A percentile compares a stretch with the other conserved stretches of the same genome.
Conservation (phyloP, 2,888 invertebrate genomes). For the Mimachlamys varia region DNA sequence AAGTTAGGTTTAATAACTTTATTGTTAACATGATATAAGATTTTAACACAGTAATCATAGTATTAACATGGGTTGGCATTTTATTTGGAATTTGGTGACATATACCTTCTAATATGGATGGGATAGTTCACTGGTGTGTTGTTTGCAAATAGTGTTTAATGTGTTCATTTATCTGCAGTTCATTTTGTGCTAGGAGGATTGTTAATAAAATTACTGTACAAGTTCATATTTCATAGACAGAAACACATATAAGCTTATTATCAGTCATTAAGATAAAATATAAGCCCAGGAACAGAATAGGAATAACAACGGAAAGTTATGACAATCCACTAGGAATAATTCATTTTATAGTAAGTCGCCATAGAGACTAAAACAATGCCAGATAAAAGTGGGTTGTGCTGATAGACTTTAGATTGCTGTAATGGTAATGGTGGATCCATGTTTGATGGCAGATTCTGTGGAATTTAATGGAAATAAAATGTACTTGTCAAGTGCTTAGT, state of each 20-base stretch:
- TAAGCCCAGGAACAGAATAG: no score
- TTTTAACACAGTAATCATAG: not conserved
- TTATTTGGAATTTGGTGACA: conserved; percentile 4
- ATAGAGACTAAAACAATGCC: not conserved
- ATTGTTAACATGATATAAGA: not conserved
- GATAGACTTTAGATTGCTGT: not conserved
- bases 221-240: not conserved
- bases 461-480: not conserved
- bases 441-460: not conserved
- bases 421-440: not conserved
- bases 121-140: conserved; percentile 46
- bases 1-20: conserved; percentile 46
- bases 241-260: no score
- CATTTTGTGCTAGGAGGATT: not conserved
- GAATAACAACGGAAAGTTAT: no score
- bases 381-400: not conserved
- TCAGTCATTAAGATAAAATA: no score
- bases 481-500: not conserved
- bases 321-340: not conserved
- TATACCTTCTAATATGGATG: not conserved
- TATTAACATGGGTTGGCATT: not conserved
- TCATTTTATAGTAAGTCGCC: not conserved
- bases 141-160: not conserved
- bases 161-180: not conserved
- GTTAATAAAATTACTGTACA: not conserved